These are phyloP conservation scores for Chiloscyllium plagiosum DNA, from an alignment of 2,113 vertebrate genomes.

Conservation along the genomic window DNA sequence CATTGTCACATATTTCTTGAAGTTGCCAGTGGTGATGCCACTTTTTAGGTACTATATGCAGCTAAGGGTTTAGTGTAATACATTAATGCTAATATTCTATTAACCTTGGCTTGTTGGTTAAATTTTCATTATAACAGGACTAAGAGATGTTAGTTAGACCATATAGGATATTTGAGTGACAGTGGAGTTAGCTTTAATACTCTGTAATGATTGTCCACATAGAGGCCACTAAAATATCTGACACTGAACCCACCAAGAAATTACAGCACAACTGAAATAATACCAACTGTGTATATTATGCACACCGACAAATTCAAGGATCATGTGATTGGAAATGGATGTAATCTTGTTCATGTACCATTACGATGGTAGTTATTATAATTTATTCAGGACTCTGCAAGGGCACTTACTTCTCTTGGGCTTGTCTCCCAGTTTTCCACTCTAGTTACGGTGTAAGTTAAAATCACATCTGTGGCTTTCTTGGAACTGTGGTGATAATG, in stretches of 20 bases:
- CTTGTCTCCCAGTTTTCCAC: background rate
- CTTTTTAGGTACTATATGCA: background rate
- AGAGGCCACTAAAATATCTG: background rate
- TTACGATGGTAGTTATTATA: too few relatives aligned
- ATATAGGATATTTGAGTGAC: background rate
- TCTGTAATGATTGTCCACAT: background rate
- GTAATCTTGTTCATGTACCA: background rate
- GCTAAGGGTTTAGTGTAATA: background rate
- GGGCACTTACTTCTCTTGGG: background rate
- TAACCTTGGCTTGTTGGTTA: background rate
- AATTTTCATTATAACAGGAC: background rate
- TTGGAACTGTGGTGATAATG: background rate
- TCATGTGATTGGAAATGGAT: background rate
- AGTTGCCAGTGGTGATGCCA: background rate
- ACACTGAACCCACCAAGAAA: background rate
- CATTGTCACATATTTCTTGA: background rate
- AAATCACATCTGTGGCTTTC: background rate
- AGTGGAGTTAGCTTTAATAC: background rate
- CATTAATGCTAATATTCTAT: background rate
- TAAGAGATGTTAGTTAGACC: background rate
- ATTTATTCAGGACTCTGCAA: background rate
- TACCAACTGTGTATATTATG: background rate
- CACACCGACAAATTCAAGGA: background rate
- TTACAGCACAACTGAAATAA: background rate
- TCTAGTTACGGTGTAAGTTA: background rate